Evolutionary conservation across 2,888 invertebrate species (phyloP), one percentile per base, ranked within the genome.

Genomic region (Diadegma fenestrale): DNA sequence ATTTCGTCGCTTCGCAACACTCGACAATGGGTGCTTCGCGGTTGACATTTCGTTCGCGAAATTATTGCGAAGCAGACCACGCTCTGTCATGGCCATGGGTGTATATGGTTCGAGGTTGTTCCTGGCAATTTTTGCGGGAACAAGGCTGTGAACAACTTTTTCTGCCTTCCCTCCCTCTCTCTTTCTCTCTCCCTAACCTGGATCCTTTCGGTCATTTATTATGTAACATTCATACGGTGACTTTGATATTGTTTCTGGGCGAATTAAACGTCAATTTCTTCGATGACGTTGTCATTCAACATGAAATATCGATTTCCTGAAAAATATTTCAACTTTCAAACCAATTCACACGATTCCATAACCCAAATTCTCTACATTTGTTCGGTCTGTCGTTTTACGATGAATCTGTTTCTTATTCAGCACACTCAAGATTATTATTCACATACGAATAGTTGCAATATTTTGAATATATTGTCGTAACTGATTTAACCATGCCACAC

Each of bases 1-100:
- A 93, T 93, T 93, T 94, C 93, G 91, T 90, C 91, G 88, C 90
- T 92, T 91, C 88, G 88, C 88, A 88, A 87, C 88, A 88, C 88
- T 90, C 92, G 93, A 93, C 93, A 94, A 93, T 94, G 92, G 93
- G 89, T 89, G 78, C 85, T 82, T 80, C 88, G 87, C 92, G 91
- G 91, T 91, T 91, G 93, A 92, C 93, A 92, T 92, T 93, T 93
- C 92, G 93, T 93, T 93, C 93, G 76, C 85, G 85, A 80, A 85
- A 85, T 85, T 85, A 85, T 85, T 85, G 80, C 85, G 82, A 76
- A 61, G 79, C 51, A 41, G 72, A 68, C 72, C 78, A 54, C 75
- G 48, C 43, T 30, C 68, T 73, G 63, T 33, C 69, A 41, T 51
- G 45, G 58, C 10, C 68, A 71, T 61, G 78, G 54, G 37, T 33